These are phyloP conservation scores for Drosophila fungiperda DNA, from an alignment of 2,888 invertebrate genomes.

Conservation along the genomic window DNA sequence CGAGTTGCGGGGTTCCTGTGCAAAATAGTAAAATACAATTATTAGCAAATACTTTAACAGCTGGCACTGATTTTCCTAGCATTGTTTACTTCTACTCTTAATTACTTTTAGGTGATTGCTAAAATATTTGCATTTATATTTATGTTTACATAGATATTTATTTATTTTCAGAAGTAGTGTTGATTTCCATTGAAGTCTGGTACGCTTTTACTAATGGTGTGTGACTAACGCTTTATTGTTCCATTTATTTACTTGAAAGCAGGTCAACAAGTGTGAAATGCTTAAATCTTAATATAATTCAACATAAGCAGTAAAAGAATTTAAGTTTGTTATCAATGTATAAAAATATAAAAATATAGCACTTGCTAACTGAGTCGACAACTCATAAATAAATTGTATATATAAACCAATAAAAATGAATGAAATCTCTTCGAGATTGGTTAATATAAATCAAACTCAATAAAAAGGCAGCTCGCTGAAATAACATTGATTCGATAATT, in stretches of 20 bases:
- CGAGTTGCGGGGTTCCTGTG: slow-evolving; percentile 94
- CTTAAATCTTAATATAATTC: background rate
- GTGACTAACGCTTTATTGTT: background rate
- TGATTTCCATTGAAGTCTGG: background rate
- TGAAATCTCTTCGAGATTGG: background rate
- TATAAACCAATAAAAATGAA: background rate
- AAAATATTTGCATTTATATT: background rate
- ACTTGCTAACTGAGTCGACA: slow-evolving; percentile 8
- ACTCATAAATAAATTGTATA: background rate
- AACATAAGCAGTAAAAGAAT: background rate
- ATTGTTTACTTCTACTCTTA: slow-evolving; percentile 1
- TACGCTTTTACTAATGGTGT: background rate
- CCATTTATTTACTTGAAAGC: background rate
- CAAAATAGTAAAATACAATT: slow-evolving; percentile 23
- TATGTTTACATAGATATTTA: background rate
- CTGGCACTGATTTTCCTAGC: background rate
- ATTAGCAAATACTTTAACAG: slow-evolving; percentile 15
- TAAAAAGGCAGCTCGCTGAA: background rate
- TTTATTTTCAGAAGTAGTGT: background rate
- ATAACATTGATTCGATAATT: slow-evolving; percentile 9
- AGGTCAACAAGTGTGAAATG: background rate
- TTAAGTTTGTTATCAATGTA: background rate
- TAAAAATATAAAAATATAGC: background rate
- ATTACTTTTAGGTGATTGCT: background rate
- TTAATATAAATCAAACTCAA: slow-evolving; percentile 16